Conservation (phyloP, 2,113 vertebrate genomes). For the Psilopogon haemacephalus region DNA sequence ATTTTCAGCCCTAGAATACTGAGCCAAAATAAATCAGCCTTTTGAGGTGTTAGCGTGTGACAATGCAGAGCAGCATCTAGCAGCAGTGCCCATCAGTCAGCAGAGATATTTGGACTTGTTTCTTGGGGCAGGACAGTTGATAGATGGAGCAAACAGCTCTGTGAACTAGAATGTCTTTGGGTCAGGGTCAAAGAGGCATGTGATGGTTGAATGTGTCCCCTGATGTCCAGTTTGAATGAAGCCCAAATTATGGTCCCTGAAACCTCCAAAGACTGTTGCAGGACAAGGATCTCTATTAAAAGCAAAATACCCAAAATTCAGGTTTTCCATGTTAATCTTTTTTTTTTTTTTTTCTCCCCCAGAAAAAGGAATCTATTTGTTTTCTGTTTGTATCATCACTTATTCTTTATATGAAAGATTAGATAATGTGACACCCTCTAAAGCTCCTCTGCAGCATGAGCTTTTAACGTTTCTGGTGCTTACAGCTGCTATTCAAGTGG, state of each 20-base stretch:
- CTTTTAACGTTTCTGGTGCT: conserved; percentile 3
- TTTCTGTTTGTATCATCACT: not conserved
- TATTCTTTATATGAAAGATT: not conserved
- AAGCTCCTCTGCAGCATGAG: not conserved
- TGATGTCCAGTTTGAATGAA: not conserved
- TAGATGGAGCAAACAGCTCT: not conserved
- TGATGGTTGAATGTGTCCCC: not conserved
- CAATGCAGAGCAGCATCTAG: not conserved
- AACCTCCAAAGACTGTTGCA: not conserved
- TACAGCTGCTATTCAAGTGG: conserved; percentile 3
- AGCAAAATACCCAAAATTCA: not conserved
- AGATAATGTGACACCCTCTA: not conserved
- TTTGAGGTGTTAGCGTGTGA: not conserved
- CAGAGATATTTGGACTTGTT: not conserved
- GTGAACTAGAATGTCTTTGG: not conserved
- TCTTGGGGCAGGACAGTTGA: not conserved
- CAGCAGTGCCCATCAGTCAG: conserved; percentile 31
- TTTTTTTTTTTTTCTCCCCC: not conserved
- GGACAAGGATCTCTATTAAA: not conserved
- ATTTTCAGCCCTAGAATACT: not conserved
- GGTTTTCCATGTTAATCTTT: not conserved
- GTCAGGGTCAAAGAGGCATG: not conserved
- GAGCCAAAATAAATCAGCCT: conserved; percentile 16
- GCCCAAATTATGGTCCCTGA: not conserved
- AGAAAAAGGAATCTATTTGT: not conserved